Evolutionary conservation across 2,888 invertebrate species (phyloP).

Genomic region (Apamea crenata): DNA sequence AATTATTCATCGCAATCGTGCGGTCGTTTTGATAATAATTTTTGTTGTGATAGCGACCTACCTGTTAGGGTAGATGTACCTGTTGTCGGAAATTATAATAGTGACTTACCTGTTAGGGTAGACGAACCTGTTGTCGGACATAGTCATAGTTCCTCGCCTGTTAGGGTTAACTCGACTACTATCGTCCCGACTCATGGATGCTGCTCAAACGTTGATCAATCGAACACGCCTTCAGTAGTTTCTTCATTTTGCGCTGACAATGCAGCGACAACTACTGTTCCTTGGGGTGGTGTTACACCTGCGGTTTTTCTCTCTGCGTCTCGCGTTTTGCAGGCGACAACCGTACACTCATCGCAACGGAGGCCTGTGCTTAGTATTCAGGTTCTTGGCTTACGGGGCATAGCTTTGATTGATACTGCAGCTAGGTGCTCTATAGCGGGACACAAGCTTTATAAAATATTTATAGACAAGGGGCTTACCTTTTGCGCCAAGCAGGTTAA

Average conservation of each 20-base stretch:
- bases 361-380: neutral
- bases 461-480: conserved; percentile 4
- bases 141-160: too few relatives aligned
- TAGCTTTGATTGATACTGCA: conserved; percentile 7
- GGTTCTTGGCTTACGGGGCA: neutral
- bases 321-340: neutral
- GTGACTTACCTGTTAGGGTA: neutral
- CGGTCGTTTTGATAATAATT: too few relatives aligned
- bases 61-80: neutral
- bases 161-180: conserved; percentile 9
- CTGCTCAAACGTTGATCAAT: neutral
- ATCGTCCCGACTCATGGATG: conserved; percentile 10
- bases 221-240: conserved; percentile 1
- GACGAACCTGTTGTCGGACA: neutral
- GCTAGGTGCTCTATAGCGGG: conserved; percentile 18
- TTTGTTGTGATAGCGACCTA: too few relatives aligned
- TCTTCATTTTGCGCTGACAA: conserved; percentile 8
- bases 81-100: neutral
- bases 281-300: conserved; percentile 1
- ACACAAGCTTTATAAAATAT: neutral
- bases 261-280: conserved; percentile 6
- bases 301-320: conserved; percentile 21
- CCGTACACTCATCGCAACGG: neutral
- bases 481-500: conserved; percentile 19
- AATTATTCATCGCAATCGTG: too few relatives aligned